A percentile compares a stretch with the other conserved stretches of the same genome.
phyloP scores from a whole-genome alignment of 2,888 invertebrate species.

The Camponotus fellah region DNA sequence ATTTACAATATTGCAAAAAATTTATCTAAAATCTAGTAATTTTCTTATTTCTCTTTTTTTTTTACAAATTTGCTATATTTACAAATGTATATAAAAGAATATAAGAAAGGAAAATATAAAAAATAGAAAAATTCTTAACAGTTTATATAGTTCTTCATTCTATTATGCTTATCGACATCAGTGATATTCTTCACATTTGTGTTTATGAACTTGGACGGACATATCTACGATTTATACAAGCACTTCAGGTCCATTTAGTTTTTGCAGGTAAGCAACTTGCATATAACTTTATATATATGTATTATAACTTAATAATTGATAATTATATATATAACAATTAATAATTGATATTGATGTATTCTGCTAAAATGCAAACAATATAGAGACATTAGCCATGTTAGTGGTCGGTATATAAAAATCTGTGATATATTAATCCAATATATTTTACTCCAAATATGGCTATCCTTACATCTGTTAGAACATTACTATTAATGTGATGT shows the following conservation, averaged over 20 bases:
- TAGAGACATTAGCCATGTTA: too few species aligned
- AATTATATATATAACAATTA: neutral
- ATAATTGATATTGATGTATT: neutral
- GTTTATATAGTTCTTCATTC: conserved; percentile 82
- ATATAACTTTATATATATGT: conserved; percentile 40
- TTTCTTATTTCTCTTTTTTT: neutral
- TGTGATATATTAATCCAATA: too few species aligned
- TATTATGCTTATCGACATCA: conserved; percentile 98
- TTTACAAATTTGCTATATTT: neutral
- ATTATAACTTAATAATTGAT: neutral
- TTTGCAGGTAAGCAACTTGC: conserved; percentile 91
- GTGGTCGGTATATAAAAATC: too few species aligned
- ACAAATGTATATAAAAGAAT: neutral
- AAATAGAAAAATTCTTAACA: conserved; percentile 81
- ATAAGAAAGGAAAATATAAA: neutral
- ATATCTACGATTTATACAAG: conserved; percentile 95
- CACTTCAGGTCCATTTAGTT: conserved; percentile 96
- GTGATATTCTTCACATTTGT: conserved; percentile 98
- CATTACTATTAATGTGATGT: too few species aligned
- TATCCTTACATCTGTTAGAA: too few species aligned
- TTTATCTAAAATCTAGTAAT: neutral
- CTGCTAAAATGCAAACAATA: neutral
- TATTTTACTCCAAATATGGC: too few species aligned
- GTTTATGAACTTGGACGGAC: conserved; percentile 98
- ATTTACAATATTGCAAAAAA: neutral